Base-by-base conservation (phyloP, 92 coral and sea anemone species). In the Porites divaricata region DNA sequence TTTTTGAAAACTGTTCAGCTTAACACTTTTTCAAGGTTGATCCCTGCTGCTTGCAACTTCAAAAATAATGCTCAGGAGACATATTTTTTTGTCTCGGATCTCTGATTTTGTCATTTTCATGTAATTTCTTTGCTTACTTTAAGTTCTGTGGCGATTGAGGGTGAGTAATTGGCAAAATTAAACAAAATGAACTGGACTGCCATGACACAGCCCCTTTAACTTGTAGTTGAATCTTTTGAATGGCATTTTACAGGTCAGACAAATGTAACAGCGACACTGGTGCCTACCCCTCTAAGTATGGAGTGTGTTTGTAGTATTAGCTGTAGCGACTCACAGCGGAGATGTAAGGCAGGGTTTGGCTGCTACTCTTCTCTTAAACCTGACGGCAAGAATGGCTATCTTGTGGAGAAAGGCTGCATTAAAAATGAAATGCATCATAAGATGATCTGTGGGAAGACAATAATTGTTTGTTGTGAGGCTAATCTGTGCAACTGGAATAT, bases 321-420 rank as follows among this genome's bases (percentile, higher is more conserved):
- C 28, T 80, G 88, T 62, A 51, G 28, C 0, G 48, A 22, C 7
- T 52, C 62, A 14, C 23, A 45, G 21, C 53, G 79, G 23, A 75
- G 54, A 9, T 91, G 95, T 51, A 78, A 72, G 17, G 84, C 92
- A 65, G 25, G 41, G 41, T 28, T 70, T 20, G 92, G 81, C 56
- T 91, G 95, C 48, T 91, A 24, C 72, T 85, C 95, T 5, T 67
- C 87, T 1, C 86, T 77, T 22, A 77, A 88, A 12, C 80, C 45
- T 1, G 81, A 26, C 7, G 62, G 26, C 7, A 35, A 79, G 58
- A 48, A 81, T 21, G 25, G 61, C 6, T 70, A 81, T 16, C 52
- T 68, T 63, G 71, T 88, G 58, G 82, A n/a, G 59, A 91, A 77
- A 45, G 92, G 95, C 11, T 91, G 95, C 63, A 52, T 91, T 28